These are phyloP conservation scores for Euschistus heros DNA, from an alignment of 1,140 invertebrate species.

Conservation along the genomic window DNA sequence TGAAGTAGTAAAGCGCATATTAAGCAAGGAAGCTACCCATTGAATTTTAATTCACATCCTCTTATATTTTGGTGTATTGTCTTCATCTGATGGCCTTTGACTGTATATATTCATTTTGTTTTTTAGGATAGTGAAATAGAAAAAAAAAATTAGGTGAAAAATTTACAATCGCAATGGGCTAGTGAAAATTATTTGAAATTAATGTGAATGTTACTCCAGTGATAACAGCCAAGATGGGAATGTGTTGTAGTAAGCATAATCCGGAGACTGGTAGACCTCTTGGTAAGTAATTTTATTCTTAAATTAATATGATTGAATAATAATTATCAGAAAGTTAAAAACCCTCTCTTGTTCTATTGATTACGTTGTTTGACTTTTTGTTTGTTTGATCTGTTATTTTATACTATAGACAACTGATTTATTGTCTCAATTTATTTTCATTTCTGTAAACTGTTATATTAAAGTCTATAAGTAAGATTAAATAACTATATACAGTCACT, in stretches of 20 bases:
- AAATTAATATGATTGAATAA: background rate
- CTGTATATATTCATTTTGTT: background rate
- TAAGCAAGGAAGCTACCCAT: background rate
- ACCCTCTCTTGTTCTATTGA: too few relatives aligned
- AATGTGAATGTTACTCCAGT: background rate
- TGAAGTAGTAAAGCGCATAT: too few relatives aligned
- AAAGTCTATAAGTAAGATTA: too few relatives aligned
- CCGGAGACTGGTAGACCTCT: slow-evolving; percentile 29
- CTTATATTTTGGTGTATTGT: background rate
- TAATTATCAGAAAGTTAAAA: background rate
- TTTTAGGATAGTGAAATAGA: background rate
- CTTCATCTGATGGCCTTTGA: background rate
- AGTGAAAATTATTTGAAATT: background rate
- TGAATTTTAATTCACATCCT: background rate
- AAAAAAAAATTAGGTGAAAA: background rate
- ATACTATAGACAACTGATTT: too few relatives aligned
- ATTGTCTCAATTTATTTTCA: too few relatives aligned
- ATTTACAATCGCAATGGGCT: background rate
- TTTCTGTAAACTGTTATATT: too few relatives aligned
- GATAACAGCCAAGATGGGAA: slow-evolving; percentile 30
- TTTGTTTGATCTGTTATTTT: too few relatives aligned
- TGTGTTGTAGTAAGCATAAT: slow-evolving; percentile 32
- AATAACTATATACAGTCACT: too few relatives aligned
- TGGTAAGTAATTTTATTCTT: slow-evolving; percentile 25
- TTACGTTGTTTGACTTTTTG: too few relatives aligned